Conservation (phyloP, 1,140 invertebrate species). For the Cheumatopsyche charites region DNA sequence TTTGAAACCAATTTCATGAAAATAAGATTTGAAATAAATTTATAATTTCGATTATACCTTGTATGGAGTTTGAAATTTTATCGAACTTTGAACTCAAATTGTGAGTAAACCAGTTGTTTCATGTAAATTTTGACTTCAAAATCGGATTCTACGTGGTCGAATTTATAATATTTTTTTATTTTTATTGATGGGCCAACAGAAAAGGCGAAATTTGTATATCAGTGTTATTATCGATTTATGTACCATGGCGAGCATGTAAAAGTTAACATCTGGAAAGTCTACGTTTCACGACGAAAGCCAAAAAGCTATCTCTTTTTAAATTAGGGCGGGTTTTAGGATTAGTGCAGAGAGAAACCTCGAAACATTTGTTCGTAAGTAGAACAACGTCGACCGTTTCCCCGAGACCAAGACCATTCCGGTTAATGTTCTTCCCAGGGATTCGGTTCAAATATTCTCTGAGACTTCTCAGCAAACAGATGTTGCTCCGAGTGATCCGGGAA, state of each 20-base stretch:
- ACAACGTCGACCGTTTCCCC: background rate
- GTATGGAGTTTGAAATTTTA: no score
- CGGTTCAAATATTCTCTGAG: background rate
- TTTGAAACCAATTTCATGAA: no score
- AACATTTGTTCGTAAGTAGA: background rate
- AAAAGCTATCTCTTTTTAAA: no score
- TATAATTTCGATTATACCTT: no score
- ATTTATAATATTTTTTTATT: no score
- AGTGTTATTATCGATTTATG: background rate
- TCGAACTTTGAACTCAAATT: no score
- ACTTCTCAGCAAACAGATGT: constrained; percentile 10
- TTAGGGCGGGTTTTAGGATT: background rate
- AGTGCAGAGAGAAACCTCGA: constrained; percentile 1
- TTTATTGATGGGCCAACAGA: no score
- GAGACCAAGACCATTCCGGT: constrained; percentile 20
- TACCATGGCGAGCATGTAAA: background rate
- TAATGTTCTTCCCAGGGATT: constrained; percentile 11
- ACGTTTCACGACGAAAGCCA: background rate
- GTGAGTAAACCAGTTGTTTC: no score
- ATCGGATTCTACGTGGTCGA: no score
- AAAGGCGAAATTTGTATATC: no score
- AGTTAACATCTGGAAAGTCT: background rate
- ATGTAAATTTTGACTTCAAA: no score
- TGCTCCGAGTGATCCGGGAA: constrained; percentile 12
- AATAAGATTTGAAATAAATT: no score